Conservation (phyloP, 2,888 invertebrate species). For the Troides oblongomaculatus region DNA sequence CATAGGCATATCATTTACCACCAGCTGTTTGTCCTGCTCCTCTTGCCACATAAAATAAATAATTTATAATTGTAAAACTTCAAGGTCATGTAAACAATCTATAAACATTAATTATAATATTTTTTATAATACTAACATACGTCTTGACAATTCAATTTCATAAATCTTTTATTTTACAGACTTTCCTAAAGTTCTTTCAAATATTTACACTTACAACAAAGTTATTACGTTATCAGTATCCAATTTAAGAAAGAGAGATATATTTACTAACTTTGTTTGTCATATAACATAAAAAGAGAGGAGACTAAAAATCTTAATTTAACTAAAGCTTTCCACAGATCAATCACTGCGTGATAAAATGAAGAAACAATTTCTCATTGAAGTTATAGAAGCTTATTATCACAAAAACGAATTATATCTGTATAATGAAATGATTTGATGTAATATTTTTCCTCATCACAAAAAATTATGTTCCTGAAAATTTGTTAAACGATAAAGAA, state of each 20-base stretch:
- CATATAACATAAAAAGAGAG: neutral
- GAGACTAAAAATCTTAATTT: neutral
- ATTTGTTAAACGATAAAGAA: neutral
- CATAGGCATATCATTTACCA: too few species aligned
- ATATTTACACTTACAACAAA: conserved; percentile 30
- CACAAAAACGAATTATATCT: neutral
- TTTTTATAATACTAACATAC: neutral
- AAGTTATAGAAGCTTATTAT: neutral
- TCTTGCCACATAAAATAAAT: too few species aligned
- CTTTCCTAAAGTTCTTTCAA: conserved; percentile 25
- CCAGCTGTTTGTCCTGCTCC: too few species aligned
- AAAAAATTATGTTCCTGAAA: neutral
- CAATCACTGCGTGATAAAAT: neutral
- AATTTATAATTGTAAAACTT: too few species aligned
- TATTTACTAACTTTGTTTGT: too few species aligned
- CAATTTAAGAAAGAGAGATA: conserved; percentile 2
- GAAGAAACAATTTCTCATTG: too few species aligned
- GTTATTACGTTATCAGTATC: conserved; percentile 24
- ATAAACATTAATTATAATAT: neutral
- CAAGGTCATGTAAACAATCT: neutral
- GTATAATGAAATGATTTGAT: neutral
- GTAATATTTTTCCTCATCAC: neutral
- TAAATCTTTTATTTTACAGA: conserved; percentile 7
- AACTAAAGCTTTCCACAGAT: neutral
- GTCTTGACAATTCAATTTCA: conserved; percentile 8